Conservation (phyloP, 2,113 vertebrate species). For the Colossoma macropomum region DNA sequence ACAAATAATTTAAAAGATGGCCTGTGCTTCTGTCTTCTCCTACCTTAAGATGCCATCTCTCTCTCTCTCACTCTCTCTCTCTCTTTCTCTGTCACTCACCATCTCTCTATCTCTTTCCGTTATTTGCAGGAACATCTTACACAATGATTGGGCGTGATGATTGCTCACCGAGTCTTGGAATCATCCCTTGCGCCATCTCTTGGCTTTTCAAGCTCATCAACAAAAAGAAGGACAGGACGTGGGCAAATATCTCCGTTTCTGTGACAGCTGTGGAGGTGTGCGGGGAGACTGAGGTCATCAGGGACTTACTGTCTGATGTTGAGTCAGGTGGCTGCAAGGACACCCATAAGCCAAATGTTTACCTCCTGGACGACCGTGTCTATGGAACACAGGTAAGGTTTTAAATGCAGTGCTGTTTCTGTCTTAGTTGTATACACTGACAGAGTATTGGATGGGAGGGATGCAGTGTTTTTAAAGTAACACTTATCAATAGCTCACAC, state of each 20-base stretch:
- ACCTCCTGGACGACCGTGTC: constrained; percentile 91
- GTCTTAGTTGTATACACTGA: not conserved
- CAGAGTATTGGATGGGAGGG: no score
- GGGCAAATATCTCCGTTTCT: constrained; percentile 91
- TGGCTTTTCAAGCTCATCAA: constrained; percentile 97
- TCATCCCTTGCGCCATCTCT: constrained; percentile 95
- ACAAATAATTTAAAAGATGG: constrained; percentile 12
- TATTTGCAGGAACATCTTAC: constrained; percentile 88
- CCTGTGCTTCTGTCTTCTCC: not conserved
- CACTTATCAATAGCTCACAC: no score
- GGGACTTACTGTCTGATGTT: constrained; percentile 90
- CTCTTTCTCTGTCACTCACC: not conserved
- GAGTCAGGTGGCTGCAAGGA: constrained; percentile 86
- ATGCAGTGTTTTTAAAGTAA: no score
- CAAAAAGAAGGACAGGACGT: constrained; percentile 92
- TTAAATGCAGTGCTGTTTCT: not conserved
- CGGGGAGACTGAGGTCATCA: constrained; percentile 92
- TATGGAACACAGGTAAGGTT: constrained; percentile 90
- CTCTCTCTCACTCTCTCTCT: no score
- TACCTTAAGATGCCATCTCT: not conserved
- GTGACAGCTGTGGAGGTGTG: constrained; percentile 96
- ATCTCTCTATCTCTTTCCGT: not conserved
- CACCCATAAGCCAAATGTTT: constrained; percentile 88
- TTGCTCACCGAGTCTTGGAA: constrained; percentile 87
- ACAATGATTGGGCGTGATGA: constrained; percentile 95